phyloP scores from a whole-genome alignment of 2,888 invertebrate genomes.

The Amiota minor region DNA sequence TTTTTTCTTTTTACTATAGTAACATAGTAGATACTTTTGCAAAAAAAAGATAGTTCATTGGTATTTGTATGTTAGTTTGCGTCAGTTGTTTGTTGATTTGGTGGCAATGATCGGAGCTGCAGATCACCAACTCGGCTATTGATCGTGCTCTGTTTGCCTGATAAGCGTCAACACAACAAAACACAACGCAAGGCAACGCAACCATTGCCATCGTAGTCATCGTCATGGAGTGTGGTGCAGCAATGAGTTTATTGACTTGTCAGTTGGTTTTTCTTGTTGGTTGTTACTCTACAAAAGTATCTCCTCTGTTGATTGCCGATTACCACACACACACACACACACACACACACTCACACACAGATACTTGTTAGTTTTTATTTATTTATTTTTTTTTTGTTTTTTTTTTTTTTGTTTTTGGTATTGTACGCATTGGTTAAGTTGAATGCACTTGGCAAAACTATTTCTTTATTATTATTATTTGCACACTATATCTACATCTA shows the following conservation, averaged over 20 bases:
- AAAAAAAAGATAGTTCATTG: no score
- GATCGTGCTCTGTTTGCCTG: slow-evolving; percentile 65
- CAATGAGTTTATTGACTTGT: slow-evolving; percentile 66
- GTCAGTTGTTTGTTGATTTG: slow-evolving; percentile 36
- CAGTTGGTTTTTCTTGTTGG: slow-evolving; percentile 26
- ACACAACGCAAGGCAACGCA: no score
- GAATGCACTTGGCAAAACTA: slow-evolving; percentile 53
- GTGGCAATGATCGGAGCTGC: slow-evolving; percentile 42
- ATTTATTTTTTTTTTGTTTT: no score
- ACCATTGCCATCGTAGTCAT: slow-evolving; percentile 26
- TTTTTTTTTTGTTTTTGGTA: slow-evolving; percentile 34
- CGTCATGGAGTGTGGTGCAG: neutral
- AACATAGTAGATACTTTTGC: slow-evolving; percentile 46
- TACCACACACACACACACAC: neutral
- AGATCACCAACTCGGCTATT: slow-evolving; percentile 34
- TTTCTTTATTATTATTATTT: slow-evolving; percentile 3
- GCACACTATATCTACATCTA: slow-evolving; percentile 1
- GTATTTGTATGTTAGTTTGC: neutral
- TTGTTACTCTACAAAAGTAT: neutral
- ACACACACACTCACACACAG: neutral
- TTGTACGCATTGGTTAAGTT: slow-evolving; percentile 60
- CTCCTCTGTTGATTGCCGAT: neutral
- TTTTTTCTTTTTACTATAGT: no score
- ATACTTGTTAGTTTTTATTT: neutral
- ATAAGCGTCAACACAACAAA: slow-evolving; percentile 46